Evolutionary conservation across 2,888 invertebrate genomes (phyloP), one percentile per base, ranked within the genome.

Genomic region (Ophraella communa): DNA sequence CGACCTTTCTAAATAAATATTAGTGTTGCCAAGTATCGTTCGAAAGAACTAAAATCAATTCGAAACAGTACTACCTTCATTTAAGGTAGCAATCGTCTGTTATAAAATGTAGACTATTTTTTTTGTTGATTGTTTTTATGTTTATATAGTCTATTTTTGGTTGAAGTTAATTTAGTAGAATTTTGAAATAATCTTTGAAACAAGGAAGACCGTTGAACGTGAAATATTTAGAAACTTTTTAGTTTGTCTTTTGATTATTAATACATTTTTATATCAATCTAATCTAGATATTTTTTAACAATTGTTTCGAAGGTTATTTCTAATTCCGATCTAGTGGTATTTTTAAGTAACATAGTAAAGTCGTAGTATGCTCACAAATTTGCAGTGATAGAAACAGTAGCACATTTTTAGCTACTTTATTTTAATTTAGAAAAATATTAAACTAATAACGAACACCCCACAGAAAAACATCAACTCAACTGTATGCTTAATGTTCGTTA

Each of bases 81-180:
- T 64, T 39, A 30, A 24, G 65, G 65, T 60, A 78, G 78, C 77
- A 73, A 75, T 74, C 75, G 77, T 76, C 76, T 80, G 80, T 80
- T 80, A 80, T 77, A 78, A 61, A 76, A 75, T 79, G 78, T 79
- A 80, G 79, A 78, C 75, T 79, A 73, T 74, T 71, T 74, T 39
- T 79, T 79, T 81, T 81, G 82, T 82, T 82, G 81, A 81, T 82
- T 82, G 82, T 82, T 82, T 82, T 82, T 81, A 82, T 81, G 81
- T 82, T 81, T 82, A 81, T 82, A 82, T 81, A 82, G 82, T 82
- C 79, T 82, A 82, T 82, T 82, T 81, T 81, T 81, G 81, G 81
- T 81, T 82, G 80, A 80, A 81, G 81, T 80, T 81, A 80, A 79
- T 68, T 71, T 73, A 74, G 24, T 24, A 27, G 24, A 27, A 17